Evolutionary conservation across 1,140 invertebrate species (phyloP).

Genomic region (Trichoplusia ni): DNA sequence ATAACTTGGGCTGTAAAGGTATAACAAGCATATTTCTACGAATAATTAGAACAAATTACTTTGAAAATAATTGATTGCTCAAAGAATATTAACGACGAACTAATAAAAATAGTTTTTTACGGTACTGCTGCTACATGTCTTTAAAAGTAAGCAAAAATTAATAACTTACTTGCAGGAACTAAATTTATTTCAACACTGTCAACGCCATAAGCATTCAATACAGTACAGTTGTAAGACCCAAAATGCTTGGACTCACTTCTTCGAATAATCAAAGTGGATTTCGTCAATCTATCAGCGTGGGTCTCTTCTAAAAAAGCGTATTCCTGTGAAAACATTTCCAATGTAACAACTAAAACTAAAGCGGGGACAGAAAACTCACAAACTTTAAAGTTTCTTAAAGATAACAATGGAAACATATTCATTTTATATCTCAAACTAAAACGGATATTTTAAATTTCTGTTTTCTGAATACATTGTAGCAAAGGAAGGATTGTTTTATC

Average conservation of each 20-base stretch:
- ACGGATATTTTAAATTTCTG: conserved; percentile 8
- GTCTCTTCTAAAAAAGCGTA: conserved; percentile 86
- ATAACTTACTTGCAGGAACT: conserved; percentile 94
- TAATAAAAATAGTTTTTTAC: too few relatives aligned
- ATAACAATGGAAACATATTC: conserved; percentile 20
- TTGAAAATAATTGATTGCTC: too few relatives aligned
- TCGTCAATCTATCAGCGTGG: conserved; percentile 84
- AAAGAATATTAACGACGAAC: too few relatives aligned
- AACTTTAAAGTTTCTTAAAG: conserved; percentile 11
- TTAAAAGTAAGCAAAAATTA: too few relatives aligned
- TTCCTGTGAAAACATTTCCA: conserved; percentile 79
- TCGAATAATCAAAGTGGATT: conserved; percentile 92
- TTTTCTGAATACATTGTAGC: conserved; percentile 15
- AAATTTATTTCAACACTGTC: conserved; percentile 92
- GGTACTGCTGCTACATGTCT: too few relatives aligned
- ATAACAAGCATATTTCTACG: too few relatives aligned
- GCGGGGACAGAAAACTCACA: not conserved
- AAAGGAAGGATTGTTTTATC: conserved; percentile 20
- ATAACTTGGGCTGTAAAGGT: not conserved
- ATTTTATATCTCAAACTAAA: conserved; percentile 22
- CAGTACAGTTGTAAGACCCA: conserved; percentile 96
- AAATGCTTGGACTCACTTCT: conserved; percentile 92
- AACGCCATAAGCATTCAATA: conserved; percentile 94
- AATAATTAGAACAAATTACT: too few relatives aligned
- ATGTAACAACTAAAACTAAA: conserved; percentile 14